Base-by-base conservation (phyloP, 1,140 invertebrate species). In the Zaprionus vittiger region DNA sequence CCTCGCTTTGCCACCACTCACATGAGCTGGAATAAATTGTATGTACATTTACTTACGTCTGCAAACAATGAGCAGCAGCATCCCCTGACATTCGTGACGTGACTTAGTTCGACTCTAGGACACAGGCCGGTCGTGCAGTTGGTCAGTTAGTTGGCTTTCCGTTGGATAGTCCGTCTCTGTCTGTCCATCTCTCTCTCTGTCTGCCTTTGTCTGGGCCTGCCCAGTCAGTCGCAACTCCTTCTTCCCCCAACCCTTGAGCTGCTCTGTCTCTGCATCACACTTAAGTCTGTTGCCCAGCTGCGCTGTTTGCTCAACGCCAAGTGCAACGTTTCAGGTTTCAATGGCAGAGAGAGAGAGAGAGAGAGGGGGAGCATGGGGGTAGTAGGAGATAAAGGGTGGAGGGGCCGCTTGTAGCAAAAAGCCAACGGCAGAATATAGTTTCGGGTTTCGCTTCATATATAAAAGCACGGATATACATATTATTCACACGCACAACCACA, bases 31-130 rank as follows among this genome's bases (percentile, higher is more conserved):
- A 84, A 84, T 84, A 89, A 84, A 89, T 89, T 89, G 74, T 89
- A 90, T 89, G 84, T 89, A 89, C 84, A 89, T 80, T 89, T 89
- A 89, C 84, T 89, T 89, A 89, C 84, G 83, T 84, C 81, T 79
- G 84, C 84, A 89, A 89, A 89, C 84, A 89, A 90, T 84, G 85
- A 89, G 73, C 70, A 77, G 17, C 47, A 47, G n/a, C n/a, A n/a
- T 62, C 54, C 63, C 59, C 57, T 55, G 71, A 60, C 72, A 74
- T 73, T 64, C 78, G 68, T 84, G 81, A 89, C 85, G 81, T 87
- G 81, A 87, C 85, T 87, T 84, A 84, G 81, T 84, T 81, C 66
- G 12, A 63, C 54, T 54, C 17, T 49, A n/a, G 38, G 38, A 41
- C 38, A 11, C 38, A 41, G 38, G 38, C 38, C 15, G 38, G 15